A percentile compares a stretch with the other conserved stretches of the same genome.
Evolutionary conservation across 2,888 invertebrate species (phyloP).

Genomic region (Callyntrura sp.): DNA sequence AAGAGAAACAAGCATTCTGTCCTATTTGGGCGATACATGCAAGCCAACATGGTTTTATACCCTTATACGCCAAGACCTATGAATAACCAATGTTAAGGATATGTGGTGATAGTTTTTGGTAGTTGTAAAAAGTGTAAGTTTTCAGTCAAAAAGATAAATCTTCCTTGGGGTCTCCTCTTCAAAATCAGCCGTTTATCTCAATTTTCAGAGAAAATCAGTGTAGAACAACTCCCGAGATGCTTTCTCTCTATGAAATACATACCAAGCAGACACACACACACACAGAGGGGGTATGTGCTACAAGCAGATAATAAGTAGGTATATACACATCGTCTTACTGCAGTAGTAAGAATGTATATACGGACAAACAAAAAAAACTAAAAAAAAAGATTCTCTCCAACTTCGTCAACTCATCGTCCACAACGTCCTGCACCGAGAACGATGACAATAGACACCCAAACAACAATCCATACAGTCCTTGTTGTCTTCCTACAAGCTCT

Average conservation of each 20-base stretch:
- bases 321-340: background rate
- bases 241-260: conserved; percentile 36
- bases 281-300: conserved; percentile 1
- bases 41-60: background rate
- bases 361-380: background rate
- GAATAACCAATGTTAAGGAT: background rate
- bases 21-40: conserved; percentile 1
- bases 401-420: conserved; percentile 69
- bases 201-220: conserved; percentile 82
- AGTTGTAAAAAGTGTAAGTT: conserved; percentile 78
- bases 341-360: background rate
- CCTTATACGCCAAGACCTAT: no score
- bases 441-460: conserved; percentile 54
- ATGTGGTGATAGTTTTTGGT: conserved; percentile 45
- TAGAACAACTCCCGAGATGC: conserved; percentile 78
- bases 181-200: conserved; percentile 83
- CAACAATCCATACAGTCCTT: conserved; percentile 39
- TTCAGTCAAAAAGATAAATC: conserved; percentile 78
- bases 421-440: conserved; percentile 54
- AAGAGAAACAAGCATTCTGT: background rate
- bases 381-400: conserved; percentile 53
- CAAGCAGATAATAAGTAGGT: conserved; percentile 58
- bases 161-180: conserved; percentile 79
- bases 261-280: background rate
- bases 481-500: background rate